Evolutionary conservation across 2,797 vertebrate genomes (phyloP).

Genomic region (Tenualosa ilisha): DNA sequence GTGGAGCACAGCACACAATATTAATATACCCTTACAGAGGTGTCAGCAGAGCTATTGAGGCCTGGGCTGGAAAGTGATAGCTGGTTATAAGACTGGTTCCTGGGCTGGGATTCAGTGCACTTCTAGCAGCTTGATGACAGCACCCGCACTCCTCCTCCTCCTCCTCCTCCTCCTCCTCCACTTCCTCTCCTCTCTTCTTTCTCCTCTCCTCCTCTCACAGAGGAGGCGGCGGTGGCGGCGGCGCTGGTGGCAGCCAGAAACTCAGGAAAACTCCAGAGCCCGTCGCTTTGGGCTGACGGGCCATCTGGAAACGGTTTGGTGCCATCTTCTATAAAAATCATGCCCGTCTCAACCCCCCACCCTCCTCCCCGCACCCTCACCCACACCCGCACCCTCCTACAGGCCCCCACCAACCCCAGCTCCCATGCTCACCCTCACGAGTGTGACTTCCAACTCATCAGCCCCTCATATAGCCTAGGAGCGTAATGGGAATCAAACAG

Average conservation of each 20-base stretch:
- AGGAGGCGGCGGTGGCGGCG: neutral
- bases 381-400: neutral
- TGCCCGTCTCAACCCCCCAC: neutral
- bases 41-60: slow-evolving; percentile 39
- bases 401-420: neutral
- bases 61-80: slow-evolving; percentile 18
- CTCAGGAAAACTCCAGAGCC: slow-evolving; percentile 34
- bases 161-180: neutral
- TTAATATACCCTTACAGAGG: neutral
- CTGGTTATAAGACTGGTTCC: slow-evolving; percentile 41
- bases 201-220: neutral
- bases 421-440: slow-evolving; percentile 34
- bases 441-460: slow-evolving; percentile 48
- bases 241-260: slow-evolving; percentile 25
- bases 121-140: slow-evolving; percentile 40
- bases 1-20: slow-evolving; percentile 17
- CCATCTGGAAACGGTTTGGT: slow-evolving; percentile 61
- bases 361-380: neutral
- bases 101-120: slow-evolving; percentile 13
- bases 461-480: slow-evolving; percentile 41
- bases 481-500: slow-evolving; percentile 40
- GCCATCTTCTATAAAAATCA: slow-evolving; percentile 54
- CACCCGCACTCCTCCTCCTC: slow-evolving; percentile 19
- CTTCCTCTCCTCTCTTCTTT: neutral
- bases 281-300: slow-evolving; percentile 41